Evolutionary conservation across 1,140 invertebrate species (phyloP).

Genomic region (Pogonognathellus flavescens): DNA sequence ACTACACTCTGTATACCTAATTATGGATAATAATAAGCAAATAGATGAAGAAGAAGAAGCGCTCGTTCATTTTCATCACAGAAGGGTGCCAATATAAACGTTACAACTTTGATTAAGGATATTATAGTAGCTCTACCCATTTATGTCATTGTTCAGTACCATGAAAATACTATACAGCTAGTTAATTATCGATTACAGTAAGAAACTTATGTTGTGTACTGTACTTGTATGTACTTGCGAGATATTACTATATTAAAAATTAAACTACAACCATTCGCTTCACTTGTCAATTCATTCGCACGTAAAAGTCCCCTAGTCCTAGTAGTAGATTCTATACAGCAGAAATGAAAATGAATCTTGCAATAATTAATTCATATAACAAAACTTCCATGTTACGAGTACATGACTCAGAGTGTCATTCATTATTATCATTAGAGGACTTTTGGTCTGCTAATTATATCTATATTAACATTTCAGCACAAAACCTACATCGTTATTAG

Average conservation of each 20-base stretch:
- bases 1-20: too few relatives aligned
- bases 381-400: background rate
- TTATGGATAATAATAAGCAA: too few relatives aligned
- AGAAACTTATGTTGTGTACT: slow-evolving; percentile 48
- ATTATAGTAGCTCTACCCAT: background rate
- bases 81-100: background rate
- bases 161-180: slow-evolving; percentile 14
- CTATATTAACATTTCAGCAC: too few relatives aligned
- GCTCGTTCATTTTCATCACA: background rate
- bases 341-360: background rate
- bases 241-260: slow-evolving; percentile 17
- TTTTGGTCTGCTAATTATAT: too few relatives aligned
- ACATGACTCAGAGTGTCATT: background rate
- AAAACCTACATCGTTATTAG: too few relatives aligned
- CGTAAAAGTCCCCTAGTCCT: background rate
- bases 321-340: background rate
- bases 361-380: background rate
- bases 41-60: background rate
- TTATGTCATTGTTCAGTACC: slow-evolving; percentile 44
- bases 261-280: background rate
- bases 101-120: background rate
- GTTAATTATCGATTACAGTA: slow-evolving; percentile 26
- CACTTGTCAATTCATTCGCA: background rate
- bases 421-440: too few relatives aligned
- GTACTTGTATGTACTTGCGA: slow-evolving; percentile 35